Base-by-base conservation (phyloP, 2,888 invertebrate genomes). In the Heteropelma amictum region DNA sequence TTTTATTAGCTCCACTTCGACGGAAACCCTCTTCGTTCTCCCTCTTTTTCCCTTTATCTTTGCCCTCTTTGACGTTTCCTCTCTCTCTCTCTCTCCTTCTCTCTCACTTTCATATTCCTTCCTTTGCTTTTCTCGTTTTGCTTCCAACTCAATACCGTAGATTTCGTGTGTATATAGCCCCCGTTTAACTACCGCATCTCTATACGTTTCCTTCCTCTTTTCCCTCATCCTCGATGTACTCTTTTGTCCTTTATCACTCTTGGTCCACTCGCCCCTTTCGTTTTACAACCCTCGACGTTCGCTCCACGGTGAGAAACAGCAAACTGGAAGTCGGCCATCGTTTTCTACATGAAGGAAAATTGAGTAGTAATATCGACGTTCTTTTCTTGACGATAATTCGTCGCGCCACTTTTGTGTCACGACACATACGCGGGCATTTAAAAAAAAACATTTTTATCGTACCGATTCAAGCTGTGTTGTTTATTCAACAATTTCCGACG, bases 1-100 rank as follows among this genome's bases (percentile, higher is more conserved):
- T 88, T 87, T 88, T 88, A 88, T 88, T 87, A 87, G 85, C 85
- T 83, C 84, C 82, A 84, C 84, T 86, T 86, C 81, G 82, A 81
- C 76, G 53, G 17, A 47, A 68, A 68, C 58, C 64, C 53, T 60
- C 42, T 49, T 54, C 30, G 53, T 28, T 67, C 28, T 53, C 42
- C 33, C 45, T 60, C 60, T 42, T 49, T 28, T 51, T 61, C 58
- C 19, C 47, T 63, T 47, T 33, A 49, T 35, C 28, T 26, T n/a
- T n/a, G n/a, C n/a, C n/a, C n/a, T n/a, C n/a, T n/a, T n/a, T n/a
- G n/a, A n/a, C n/a, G n/a, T n/a, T n/a, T n/a, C n/a, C n/a, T n/a
- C 26, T 67, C 28, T 53, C 42, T 42, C 45, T 60, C 60, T 42
- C 54, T 28, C 56, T 61, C 58, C 19, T 40, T 63, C 53, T 33